These are phyloP conservation scores for Rattus rattus DNA, from an alignment of 2,113 vertebrate species.

Conservation along the genomic window DNA sequence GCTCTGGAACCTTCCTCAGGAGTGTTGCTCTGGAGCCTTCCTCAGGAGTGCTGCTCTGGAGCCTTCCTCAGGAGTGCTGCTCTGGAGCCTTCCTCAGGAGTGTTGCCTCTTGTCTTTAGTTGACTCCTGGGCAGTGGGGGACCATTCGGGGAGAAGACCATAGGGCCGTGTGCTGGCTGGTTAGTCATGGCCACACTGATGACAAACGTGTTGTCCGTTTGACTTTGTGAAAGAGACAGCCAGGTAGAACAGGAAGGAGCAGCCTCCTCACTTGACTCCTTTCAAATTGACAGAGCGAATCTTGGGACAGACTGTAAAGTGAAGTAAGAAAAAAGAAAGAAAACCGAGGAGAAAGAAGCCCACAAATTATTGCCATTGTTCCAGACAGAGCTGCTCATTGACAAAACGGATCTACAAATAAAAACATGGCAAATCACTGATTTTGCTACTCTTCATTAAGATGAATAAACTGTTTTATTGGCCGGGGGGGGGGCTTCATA, in stretches of 20 bases:
- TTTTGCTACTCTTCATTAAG: background rate
- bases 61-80: background rate
- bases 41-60: no score
- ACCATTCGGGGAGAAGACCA: background rate
- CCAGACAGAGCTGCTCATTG: background rate
- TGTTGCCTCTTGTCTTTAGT: background rate
- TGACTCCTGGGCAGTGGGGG: background rate
- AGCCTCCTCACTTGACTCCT: background rate
- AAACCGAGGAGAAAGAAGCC: background rate
- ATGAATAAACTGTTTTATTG: background rate
- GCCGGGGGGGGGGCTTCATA: background rate
- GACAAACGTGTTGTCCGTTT: background rate
- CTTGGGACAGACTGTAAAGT: background rate
- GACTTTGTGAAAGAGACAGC: background rate
- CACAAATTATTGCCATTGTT: background rate
- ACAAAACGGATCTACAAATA: background rate
- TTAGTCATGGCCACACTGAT: background rate
- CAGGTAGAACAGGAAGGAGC: background rate
- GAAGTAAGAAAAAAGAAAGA: background rate
- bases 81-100: background rate
- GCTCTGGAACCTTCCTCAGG: background rate
- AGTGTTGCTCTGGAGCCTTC: background rate
- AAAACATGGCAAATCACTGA: background rate
- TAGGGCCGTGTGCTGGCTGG: background rate
- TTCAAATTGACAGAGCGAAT: constrained; percentile 1